Percentiles rank a stretch among this genome's conserved stretches.
Evolutionary conservation across 2,797 vertebrate species (phyloP).

Genomic region (Pseudomugil tenellus): DNA sequence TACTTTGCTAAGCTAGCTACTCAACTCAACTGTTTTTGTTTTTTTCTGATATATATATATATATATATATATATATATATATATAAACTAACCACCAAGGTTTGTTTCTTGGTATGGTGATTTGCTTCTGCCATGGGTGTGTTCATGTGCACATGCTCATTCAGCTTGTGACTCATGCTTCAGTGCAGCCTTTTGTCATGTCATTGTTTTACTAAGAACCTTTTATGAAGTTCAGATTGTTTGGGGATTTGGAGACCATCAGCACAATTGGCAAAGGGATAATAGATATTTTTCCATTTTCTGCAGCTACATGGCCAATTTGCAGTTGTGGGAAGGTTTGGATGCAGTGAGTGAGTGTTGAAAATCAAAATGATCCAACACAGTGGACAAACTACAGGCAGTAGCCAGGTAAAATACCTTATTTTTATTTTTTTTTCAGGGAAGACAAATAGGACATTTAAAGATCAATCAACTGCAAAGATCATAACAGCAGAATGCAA

Average conservation of each 20-base stretch:
- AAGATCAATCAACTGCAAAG: slow-evolving; percentile 39
- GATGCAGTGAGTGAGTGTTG: slow-evolving; percentile 22
- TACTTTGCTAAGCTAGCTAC: slow-evolving; percentile 14
- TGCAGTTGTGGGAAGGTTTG: slow-evolving; percentile 32
- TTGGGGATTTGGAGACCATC: slow-evolving; percentile 81
- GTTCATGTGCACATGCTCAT: slow-evolving; percentile 37
- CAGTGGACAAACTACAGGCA: slow-evolving; percentile 27
- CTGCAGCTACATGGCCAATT: slow-evolving; percentile 37
- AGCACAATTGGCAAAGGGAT: slow-evolving; percentile 60
- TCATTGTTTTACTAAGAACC: slow-evolving; percentile 74
- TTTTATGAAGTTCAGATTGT: slow-evolving; percentile 77
- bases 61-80: slow-evolving; percentile 39
- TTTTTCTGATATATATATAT: slow-evolving; percentile 5
- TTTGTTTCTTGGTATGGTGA: slow-evolving; percentile 29
- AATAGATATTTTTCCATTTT: slow-evolving; percentile 58
- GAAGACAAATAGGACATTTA: slow-evolving; percentile 24
- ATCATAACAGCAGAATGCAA: slow-evolving; percentile 37
- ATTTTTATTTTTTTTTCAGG: slow-evolving; percentile 19
- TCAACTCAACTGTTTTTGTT: slow-evolving; percentile 1
- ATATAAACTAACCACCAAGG: slow-evolving; percentile 11
- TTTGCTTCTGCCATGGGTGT: slow-evolving; percentile 13
- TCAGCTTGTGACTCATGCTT: slow-evolving; percentile 63
- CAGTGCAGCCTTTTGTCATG: slow-evolving; percentile 62
- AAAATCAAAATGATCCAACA: slow-evolving; percentile 23
- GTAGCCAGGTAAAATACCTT: slow-evolving; percentile 32